A percentile compares a stretch with the other conserved stretches of the same genome.
phyloP scores from a whole-genome alignment of 2,797 vertebrate genomes.

The Synaphobranchus kaupii region DNA sequence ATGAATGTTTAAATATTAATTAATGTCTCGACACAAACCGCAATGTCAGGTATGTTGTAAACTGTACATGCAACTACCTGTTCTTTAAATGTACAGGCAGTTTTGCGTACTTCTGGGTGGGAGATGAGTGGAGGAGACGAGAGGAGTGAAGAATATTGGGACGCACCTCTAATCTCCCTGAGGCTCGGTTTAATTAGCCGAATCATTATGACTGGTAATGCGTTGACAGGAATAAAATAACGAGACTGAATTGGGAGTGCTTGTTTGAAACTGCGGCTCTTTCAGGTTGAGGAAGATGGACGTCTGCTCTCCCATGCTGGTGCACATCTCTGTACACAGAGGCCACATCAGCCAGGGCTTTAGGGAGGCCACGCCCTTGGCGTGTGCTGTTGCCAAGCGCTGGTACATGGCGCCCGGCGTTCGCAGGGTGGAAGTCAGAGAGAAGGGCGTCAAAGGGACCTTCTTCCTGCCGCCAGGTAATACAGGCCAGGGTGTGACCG shows the following conservation, averaged over 20 bases:
- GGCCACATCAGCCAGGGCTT: constrained; percentile 55
- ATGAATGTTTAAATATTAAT: too few species aligned
- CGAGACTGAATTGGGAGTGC: background rate
- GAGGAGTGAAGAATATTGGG: too few species aligned
- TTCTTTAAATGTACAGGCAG: too few species aligned
- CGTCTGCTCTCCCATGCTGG: constrained; percentile 53
- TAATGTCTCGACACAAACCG: too few species aligned
- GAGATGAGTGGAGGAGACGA: too few species aligned
- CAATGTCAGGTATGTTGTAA: too few species aligned
- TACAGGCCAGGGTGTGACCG: background rate
- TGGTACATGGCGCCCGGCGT: constrained; percentile 68
- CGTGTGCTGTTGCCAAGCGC: constrained; percentile 55
- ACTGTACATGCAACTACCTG: too few species aligned
- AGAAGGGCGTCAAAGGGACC: constrained; percentile 55
- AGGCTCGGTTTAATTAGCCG: too few species aligned
- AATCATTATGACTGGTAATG: too few species aligned
- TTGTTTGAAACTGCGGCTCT: background rate
- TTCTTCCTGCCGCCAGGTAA: constrained; percentile 66
- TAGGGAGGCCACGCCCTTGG: constrained; percentile 49
- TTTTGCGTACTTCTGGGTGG: too few species aligned
- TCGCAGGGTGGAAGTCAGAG: constrained; percentile 48
- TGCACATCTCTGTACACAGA: constrained; percentile 55
- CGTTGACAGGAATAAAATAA: too few species aligned
- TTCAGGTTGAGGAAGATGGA: constrained; percentile 61
- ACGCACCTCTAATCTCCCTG: too few species aligned